Evolutionary conservation across 2,888 invertebrate genomes (phyloP), one percentile per base, ranked within the genome.

Genomic region (Drosophila cyrtoloma): DNA sequence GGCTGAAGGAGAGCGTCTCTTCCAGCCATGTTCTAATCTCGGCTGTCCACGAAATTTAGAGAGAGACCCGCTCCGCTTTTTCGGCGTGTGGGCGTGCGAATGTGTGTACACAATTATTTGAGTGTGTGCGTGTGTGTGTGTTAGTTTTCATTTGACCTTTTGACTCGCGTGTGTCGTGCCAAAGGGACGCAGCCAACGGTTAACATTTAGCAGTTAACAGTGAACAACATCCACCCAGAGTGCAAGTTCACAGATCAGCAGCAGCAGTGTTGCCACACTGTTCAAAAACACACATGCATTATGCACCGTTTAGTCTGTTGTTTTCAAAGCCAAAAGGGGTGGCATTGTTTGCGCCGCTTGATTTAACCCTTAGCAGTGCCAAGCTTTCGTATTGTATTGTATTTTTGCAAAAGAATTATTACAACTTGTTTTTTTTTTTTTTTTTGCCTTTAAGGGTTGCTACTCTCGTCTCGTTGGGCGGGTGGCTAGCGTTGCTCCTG

Each of bases 291-390:
- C 50, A 55, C 55, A 59, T 58, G 61, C 39, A 57, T 60, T 71
- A 64, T 60, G 77, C 59, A 44, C 22, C 37, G 56, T 50, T 52
- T 59, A 37, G 51, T 77, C 64, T 67, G 64, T 53, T 61, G 22
- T 47, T 47, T 47, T 47, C 47, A 47, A 47, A 66, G 56, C 53
- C 57, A 60, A 78, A 71, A 83, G 86, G 75, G 84, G 84, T 84
- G 89, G 89, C 83, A 85, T 68, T 71, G 76, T 78, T 64, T 62
- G 58, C 32, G 57, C 35, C 30, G 19, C 44, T 55, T 44, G 71
- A 62, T 90, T 90, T 86, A 90, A 90, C 86, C 86, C 86, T 90
- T 86, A 79, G 74, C 66, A 52, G 56, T 71, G 57, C 56, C 14
- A 33, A 71, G 58, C 75, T 56, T 61, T 67, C 52, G 32, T 35